Evolutionary conservation across 2,113 vertebrate species (phyloP), one percentile per base, ranked within the genome.

Genomic region (Alces alces): DNA sequence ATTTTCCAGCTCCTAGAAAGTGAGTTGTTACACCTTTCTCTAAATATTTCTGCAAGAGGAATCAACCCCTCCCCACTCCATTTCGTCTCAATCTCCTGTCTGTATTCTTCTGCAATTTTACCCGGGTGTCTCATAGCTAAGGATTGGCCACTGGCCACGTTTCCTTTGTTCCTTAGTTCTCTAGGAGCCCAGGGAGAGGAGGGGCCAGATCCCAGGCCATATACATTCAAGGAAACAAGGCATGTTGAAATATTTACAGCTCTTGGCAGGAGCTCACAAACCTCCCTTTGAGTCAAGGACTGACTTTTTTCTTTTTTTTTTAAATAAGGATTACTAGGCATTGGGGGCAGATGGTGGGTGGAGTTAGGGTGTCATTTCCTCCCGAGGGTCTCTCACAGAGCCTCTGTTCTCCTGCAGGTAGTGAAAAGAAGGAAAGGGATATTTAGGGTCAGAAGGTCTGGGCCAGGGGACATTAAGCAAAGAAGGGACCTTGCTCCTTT

Each of bases 381-480:
- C 95, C 87, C 39, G 14, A 91, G 86, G 91, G 80, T 97, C 86
- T 97, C 89, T 97, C 61, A 92, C 47, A 66, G 64, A 93, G 43
- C 50, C 55, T 98, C 96, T 96, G 76, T 96, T 93, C 80, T 94
- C 43, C 86, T 95, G 90, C 73, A 97, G 92, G 90, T 96, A 97
- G 92, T 97, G 55, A 97, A 70, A 97, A 98, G 93, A 97, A 98
- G 92, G 95, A 98, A 98, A 96, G 95, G 97, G 95, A 98, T 98
- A 98, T 97, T 98, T 97, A 97, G 94, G 84, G 87, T 97, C 97
- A 95, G 93, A 98, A 97, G 95, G 70, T 96, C 96, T 84, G 87
- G 87, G 76, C 36, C 86, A 95, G 64, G 47, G 73, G 50, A 89
- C 58, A 39, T 97, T 93, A 96, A 97, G 86, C 87, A 95, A 86